Evolutionary conservation across 2,113 vertebrate species (phyloP).

Genomic region (Aegithalos caudatus): DNA sequence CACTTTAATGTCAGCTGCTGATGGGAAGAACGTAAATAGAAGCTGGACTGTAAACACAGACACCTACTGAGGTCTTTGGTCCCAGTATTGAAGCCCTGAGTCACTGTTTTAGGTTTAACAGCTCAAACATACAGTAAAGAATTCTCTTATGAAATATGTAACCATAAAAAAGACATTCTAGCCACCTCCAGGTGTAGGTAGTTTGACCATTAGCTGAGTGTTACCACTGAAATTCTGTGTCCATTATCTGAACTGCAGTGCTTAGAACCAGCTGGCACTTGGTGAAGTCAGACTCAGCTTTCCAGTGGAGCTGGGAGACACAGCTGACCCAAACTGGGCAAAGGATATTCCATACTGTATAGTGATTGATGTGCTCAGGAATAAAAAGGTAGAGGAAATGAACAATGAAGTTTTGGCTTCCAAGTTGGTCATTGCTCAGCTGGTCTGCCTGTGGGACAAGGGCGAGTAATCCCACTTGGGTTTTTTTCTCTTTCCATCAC

Average conservation of each 20-base stretch:
- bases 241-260: not conserved
- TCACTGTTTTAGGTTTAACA: not conserved
- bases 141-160: not conserved
- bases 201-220: not conserved
- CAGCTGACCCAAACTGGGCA: not conserved
- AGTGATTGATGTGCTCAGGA: not conserved
- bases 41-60: not conserved
- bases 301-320: not conserved
- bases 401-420: not conserved
- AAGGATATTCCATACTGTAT: not conserved
- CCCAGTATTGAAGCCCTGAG: not conserved
- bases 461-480: not conserved
- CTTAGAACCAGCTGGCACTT: not conserved
- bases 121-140: not conserved
- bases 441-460: not conserved
- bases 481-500: not conserved
- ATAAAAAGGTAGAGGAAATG: not conserved
- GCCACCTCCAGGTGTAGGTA: not conserved
- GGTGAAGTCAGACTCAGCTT: not conserved
- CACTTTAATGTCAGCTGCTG: slow-evolving; percentile 20
- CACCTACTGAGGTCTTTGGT: not conserved
- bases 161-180: not conserved
- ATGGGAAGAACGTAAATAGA: not conserved
- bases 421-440: not conserved
- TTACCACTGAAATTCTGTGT: not conserved